Conservation (phyloP, 1,140 invertebrate genomes). For the Danaus melanippus region DNA sequence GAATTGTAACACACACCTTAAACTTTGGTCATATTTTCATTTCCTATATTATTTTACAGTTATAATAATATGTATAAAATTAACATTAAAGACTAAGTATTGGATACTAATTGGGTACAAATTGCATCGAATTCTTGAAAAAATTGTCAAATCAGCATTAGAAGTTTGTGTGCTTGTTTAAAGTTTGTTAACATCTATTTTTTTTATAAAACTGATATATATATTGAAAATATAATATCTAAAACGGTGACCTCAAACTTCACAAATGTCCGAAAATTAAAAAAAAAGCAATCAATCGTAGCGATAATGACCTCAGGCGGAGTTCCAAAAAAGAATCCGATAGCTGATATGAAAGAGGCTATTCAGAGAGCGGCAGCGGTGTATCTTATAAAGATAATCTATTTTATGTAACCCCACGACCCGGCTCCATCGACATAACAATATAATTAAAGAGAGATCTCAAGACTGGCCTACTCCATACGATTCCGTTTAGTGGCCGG, state of each 20-base stretch:
- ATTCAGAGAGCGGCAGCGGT: constrained; percentile 63
- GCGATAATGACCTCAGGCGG: constrained; percentile 37
- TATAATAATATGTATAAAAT: too few species aligned
- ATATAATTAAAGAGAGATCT: constrained; percentile 70
- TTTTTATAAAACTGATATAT: too few species aligned
- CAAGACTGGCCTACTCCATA: constrained; percentile 26
- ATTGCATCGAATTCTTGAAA: too few species aligned
- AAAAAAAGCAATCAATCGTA: constrained; percentile 57
- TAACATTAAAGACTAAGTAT: too few species aligned
- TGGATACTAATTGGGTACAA: too few species aligned
- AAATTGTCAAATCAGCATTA: too few species aligned
- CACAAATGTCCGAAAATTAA: constrained; percentile 55
- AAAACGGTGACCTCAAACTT: constrained; percentile 12
- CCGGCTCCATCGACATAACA: constrained; percentile 58
- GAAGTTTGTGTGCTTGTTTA: too few species aligned
- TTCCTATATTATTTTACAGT: too few species aligned
- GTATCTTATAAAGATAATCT: constrained; percentile 65
- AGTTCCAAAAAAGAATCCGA: constrained; percentile 46
- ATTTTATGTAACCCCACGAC: constrained; percentile 69
- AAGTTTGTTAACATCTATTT: too few species aligned
- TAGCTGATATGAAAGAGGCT: constrained; percentile 58
- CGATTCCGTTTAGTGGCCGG: constrained; percentile 48
- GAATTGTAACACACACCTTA: too few species aligned
- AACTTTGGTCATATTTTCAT: too few species aligned
- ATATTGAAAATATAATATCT: too few species aligned